Base-by-base conservation (phyloP, 2,113 vertebrate genomes). In the Ondatra zibethicus region DNA sequence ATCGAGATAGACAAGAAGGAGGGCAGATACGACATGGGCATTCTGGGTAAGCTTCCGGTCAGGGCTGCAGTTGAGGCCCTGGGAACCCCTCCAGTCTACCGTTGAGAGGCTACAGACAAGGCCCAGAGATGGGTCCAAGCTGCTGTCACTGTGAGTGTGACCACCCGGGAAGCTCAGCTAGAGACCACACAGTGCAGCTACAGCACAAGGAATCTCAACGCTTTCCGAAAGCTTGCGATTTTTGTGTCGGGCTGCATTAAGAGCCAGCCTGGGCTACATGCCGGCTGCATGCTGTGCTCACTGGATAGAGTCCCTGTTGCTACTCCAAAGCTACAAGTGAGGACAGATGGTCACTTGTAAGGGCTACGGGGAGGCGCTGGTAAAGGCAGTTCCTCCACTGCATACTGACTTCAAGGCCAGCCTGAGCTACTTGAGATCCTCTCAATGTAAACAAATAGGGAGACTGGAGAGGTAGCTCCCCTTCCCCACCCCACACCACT, bases 11-110 rank as follows among this genome's bases (percentile, higher is more conserved):
- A 99, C 98, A 99, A 99, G 98, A 99, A 99, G 98, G 99, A 99
- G 92, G 99, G 99, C 93, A 99, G 99, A 99, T 99, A 99, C 0
- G 99, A 99, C 98, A 99, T 99, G 99, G 99, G 99, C 89, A 99
- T 99, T 93, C 97, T 99, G 89, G 99, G 99, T 99, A 98, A 17
- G 98, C 45, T 16, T 10, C 82, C 1, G 8, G 25, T 12, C 13
- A 25, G 55, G 10, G 23, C 52, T 21, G 77, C 16, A 11, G 7
- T 33, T 17, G 19, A 33, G 39, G 45, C 39, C 13, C 45, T 55
- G 50, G 52, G 50, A 80, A 47, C 47, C 33, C 50, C 50, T n/a
- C 14, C n/a, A n/a, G 78, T 3, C 33, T 52, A 25, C 52, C 11
- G 13, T 11, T 25, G 33, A 25, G 21, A n/a, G 33, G 52, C 10